Percentiles rank a stretch among this genome's conserved stretches.
Conservation (phyloP, 2,113 vertebrate genomes). For the Alexandromys fortis region DNA sequence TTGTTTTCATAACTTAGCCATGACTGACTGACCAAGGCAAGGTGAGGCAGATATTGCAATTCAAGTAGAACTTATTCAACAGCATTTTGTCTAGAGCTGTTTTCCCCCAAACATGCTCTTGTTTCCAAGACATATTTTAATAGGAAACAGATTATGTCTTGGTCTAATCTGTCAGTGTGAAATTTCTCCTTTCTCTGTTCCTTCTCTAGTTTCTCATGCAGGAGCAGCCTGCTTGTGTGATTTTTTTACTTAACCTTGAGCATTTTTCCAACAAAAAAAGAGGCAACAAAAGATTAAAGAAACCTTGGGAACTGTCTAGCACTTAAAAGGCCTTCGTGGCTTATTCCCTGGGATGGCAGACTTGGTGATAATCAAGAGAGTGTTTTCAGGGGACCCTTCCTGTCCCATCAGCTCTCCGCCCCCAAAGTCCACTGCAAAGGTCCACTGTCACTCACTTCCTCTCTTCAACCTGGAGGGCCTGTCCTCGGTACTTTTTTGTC, state of each 20-base stretch:
- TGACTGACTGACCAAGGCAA: background rate
- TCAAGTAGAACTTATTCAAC: slow-evolving; percentile 28
- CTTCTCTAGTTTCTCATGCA: background rate
- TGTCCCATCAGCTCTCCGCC: background rate
- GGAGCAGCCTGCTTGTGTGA: background rate
- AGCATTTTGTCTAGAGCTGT: slow-evolving; percentile 4
- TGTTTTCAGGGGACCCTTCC: background rate
- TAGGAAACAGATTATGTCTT: slow-evolving; percentile 48
- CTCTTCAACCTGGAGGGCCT: background rate
- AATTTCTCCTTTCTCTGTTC: background rate
- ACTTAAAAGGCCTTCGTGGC: slow-evolving; percentile 9
- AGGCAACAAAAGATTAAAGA: background rate
- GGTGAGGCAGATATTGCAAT: background rate
- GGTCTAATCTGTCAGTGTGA: slow-evolving; percentile 40
- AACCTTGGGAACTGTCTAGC: slow-evolving; percentile 52
- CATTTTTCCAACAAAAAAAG: slow-evolving; percentile 40
- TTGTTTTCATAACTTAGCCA: slow-evolving; percentile 41
- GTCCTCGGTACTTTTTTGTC: background rate
- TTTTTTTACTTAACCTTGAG: slow-evolving; percentile 52
- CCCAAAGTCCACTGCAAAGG: background rate
- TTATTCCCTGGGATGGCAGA: slow-evolving; percentile 6
- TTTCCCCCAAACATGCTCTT: background rate
- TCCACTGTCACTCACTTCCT: background rate
- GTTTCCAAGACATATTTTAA: slow-evolving; percentile 52
- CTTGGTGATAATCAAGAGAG: background rate